Evolutionary conservation across 2,113 vertebrate genomes (phyloP).

Genomic region (Myrmophylax atrothorax): DNA sequence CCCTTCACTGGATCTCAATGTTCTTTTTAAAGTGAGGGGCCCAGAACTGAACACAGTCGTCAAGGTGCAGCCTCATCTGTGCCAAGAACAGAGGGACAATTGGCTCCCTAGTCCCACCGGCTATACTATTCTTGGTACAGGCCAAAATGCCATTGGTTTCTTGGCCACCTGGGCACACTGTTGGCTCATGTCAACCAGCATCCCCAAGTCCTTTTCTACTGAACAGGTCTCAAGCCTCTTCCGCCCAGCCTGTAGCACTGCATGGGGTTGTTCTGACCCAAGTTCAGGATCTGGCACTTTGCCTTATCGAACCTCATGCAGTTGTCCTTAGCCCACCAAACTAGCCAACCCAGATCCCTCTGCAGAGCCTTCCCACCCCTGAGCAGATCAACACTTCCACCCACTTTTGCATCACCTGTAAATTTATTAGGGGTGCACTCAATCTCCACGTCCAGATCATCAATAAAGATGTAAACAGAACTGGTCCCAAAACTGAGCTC

Average conservation of each 20-base stretch:
- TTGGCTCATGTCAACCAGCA: neutral
- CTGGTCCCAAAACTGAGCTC: neutral
- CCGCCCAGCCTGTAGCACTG: neutral
- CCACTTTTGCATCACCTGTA: neutral
- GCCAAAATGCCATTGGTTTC: neutral
- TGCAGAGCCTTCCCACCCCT: neutral
- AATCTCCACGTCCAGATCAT: neutral
- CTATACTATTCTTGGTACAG: neutral
- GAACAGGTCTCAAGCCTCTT: neutral
- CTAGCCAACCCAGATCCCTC: neutral
- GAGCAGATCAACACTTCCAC: neutral
- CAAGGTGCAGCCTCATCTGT: neutral
- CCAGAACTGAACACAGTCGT: neutral
- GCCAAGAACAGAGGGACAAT: neutral
- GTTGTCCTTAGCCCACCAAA: neutral
- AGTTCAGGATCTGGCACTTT: neutral
- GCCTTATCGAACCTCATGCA: neutral
- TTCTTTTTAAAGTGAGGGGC: neutral
- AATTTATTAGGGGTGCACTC: neutral
- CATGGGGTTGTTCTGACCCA: neutral
- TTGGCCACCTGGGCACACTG: neutral
- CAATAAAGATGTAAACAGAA: neutral
- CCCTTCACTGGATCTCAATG: neutral
- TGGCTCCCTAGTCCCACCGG: neutral
- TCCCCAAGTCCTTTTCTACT: neutral